Evolutionary conservation across 2,113 vertebrate species (phyloP).

Genomic region (Myanophis thanlyinensis): DNA sequence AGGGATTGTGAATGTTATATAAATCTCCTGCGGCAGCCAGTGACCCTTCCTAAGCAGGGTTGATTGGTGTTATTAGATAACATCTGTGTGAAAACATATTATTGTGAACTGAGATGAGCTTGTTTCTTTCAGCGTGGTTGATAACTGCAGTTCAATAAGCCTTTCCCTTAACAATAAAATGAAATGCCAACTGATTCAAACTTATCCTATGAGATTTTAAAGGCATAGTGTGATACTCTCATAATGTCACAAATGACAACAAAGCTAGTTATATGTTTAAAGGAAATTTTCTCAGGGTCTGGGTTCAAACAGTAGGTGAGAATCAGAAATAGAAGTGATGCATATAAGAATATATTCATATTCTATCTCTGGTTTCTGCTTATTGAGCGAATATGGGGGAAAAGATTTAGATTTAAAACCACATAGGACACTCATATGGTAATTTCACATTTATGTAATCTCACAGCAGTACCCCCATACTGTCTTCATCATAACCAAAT

Average conservation of each 20-base stretch:
- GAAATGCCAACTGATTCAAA: constrained; percentile 12
- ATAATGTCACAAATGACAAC: constrained; percentile 27
- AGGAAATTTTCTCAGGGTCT: neutral
- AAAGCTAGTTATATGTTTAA: constrained; percentile 13
- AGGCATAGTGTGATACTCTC: constrained; percentile 26
- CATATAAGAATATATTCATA: neutral
- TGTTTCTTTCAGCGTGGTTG: constrained; percentile 8
- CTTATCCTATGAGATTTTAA: constrained; percentile 10
- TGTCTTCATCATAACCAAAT: neutral
- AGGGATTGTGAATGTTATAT: neutral
- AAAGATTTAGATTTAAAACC: neutral
- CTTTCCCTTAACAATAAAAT: constrained; percentile 31
- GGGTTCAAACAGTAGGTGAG: constrained; percentile 6
- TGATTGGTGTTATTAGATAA: constrained; percentile 34
- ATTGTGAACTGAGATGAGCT: neutral
- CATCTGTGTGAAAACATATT: constrained; percentile 17
- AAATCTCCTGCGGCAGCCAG: constrained; percentile 24
- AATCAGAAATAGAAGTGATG: constrained; percentile 11
- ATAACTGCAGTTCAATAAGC: constrained; percentile 8
- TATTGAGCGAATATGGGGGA: neutral
- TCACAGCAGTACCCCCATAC: neutral
- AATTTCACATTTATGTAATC: no score
- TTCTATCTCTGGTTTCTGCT: neutral
- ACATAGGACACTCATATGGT: neutral
- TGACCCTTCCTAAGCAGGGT: constrained; percentile 27